A percentile compares a stretch with the other conserved stretches of the same genome.
These are phyloP conservation scores for Orgyia antiqua DNA, from an alignment of 2,888 invertebrate species.

Conservation along the genomic window DNA sequence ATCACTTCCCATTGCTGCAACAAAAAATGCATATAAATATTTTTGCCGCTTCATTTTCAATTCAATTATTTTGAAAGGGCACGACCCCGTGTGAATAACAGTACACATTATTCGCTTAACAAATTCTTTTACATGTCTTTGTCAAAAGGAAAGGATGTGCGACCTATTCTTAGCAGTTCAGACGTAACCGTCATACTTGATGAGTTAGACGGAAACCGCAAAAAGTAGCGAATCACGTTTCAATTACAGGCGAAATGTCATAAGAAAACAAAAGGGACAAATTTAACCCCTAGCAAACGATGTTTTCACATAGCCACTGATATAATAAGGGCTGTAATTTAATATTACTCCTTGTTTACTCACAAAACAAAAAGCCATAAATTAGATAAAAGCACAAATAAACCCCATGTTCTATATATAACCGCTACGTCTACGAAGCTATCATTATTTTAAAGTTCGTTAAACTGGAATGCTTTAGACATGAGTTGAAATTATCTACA, in stretches of 20 bases:
- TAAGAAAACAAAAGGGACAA: constrained; percentile 34
- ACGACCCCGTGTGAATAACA: constrained; percentile 48
- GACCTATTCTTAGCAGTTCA: constrained; percentile 53
- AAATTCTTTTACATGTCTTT: constrained; percentile 25
- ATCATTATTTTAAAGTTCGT: constrained; percentile 19
- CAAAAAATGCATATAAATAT: constrained; percentile 33
- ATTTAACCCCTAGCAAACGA: constrained; percentile 15
- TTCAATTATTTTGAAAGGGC: constrained; percentile 34
- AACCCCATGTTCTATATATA: constrained; percentile 17
- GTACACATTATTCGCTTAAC: constrained; percentile 28
- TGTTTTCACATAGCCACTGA: constrained; percentile 23
- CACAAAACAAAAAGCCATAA: constrained; percentile 16
- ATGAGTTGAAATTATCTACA: constrained; percentile 8
- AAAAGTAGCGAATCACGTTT: constrained; percentile 65
- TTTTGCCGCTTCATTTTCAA: constrained; percentile 21
- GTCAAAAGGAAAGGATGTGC: constrained; percentile 43
- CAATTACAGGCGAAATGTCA: constrained; percentile 50
- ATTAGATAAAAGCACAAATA: constrained; percentile 29
- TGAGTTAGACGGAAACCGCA: constrained; percentile 72
- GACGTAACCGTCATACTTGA: constrained; percentile 72
- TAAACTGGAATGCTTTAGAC: constrained; percentile 19
- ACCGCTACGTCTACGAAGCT: constrained; percentile 6
- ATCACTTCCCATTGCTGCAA: constrained; percentile 89
- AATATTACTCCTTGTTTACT: constrained; percentile 16
- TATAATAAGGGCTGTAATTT: constrained; percentile 22